phyloP scores from a whole-genome alignment of 1,140 invertebrate species.

The Fopius arisanus region DNA sequence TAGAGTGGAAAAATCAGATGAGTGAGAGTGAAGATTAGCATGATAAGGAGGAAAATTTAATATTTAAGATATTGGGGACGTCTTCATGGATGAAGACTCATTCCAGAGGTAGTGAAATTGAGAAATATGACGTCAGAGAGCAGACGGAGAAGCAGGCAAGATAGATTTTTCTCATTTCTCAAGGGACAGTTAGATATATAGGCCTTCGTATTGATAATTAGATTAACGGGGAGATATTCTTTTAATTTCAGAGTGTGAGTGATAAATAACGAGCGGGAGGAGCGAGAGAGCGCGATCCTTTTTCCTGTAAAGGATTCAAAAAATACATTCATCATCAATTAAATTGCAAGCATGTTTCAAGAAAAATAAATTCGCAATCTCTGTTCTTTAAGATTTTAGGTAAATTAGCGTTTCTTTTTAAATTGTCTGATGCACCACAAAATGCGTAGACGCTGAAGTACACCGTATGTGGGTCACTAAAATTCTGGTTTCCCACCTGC shows the following conservation, averaged over 20 bases:
- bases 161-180: background rate
- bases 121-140: background rate
- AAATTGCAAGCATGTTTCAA: conserved; percentile 64
- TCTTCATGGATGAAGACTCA: background rate
- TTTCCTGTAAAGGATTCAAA: conserved; percentile 65
- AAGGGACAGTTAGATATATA: background rate
- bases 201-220: background rate
- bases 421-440: conserved; percentile 63
- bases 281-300: conserved; percentile 61
- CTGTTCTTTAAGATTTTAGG: background rate
- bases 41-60: background rate
- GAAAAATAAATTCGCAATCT: conserved; percentile 37
- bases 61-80: background rate
- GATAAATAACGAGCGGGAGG: conserved; percentile 39
- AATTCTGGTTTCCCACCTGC: conserved; percentile 65
- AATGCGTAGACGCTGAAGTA: conserved; percentile 63
- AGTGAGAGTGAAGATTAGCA: conserved; percentile 5
- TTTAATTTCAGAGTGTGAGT: conserved; percentile 26
- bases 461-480: conserved; percentile 65
- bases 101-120: background rate
- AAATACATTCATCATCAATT: conserved; percentile 65
- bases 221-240: background rate
- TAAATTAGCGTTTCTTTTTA: conserved; percentile 16
- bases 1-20: background rate
- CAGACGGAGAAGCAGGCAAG: background rate